Evolutionary conservation across 2,113 vertebrate species (phyloP), one percentile per base, ranked within the genome.

Genomic region (Alligator sinensis): DNA sequence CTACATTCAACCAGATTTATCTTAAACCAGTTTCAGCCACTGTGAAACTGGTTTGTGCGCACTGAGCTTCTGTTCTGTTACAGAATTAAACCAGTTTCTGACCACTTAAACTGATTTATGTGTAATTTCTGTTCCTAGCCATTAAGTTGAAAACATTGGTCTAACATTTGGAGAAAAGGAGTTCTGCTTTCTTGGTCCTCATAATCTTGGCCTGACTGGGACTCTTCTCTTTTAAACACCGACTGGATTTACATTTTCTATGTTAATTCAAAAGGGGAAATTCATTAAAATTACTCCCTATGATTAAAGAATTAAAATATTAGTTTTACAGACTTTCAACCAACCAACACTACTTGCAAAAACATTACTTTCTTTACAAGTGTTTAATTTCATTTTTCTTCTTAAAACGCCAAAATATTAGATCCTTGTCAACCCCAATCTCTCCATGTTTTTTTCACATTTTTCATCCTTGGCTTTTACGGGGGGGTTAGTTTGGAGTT

Each of bases 131-230:
- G 47, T 47, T 47, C 47, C 47, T 47, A 47, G 47, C 47, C 47
- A 55, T 88, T 57, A 95, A 77, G 88, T 83, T 57, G 66, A 30
- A 38, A 79, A 15, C 83, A 89, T 3, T 83, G 60, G 16, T 83
- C 58, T 79, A 93, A 93, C 89, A 77, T 84, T 75, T 86, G 11
- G 80, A 70, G 85, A 13, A 47, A 62, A 91, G 88, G 59, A 70
- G 9, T 10, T 34, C 34, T 89, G 80, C 58, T 89, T 7, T 4
- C 27, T 82, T 82, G 25, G 30, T 84, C 7, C 17, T 16, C 78
- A 74, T 63, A 87, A 91, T 38, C 82, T 16, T 9, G 77, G 19
- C 62, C 85, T 38, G 16, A 83, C 14, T 61, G 18, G 83, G 54
- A 30, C 19, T 58, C 16, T 22, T 63, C 83, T 90, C 58, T 18